Percentiles rank a stretch among this genome's conserved stretches.
These are phyloP conservation scores for Hydrolagus affinis DNA, from an alignment of 2,113 vertebrate genomes.

Conservation along the genomic window DNA sequence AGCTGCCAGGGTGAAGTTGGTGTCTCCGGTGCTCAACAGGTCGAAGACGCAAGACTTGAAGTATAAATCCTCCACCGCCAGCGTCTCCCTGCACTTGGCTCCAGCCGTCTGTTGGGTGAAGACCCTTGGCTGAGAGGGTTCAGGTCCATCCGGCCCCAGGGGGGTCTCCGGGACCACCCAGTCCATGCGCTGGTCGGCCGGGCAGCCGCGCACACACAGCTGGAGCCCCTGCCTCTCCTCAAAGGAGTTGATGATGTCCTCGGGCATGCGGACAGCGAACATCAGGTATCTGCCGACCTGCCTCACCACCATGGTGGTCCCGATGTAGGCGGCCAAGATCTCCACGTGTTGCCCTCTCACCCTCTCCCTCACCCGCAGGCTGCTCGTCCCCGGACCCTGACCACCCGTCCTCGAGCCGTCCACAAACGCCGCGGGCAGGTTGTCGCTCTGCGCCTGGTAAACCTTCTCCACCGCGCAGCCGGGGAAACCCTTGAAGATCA, in stretches of 20 bases:
- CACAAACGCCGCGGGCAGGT: constrained; percentile 80
- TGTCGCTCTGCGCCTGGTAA: constrained; percentile 87
- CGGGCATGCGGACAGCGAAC: constrained; percentile 87
- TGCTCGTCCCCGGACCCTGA: constrained; percentile 77
- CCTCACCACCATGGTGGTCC: constrained; percentile 88
- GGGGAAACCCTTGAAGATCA: constrained; percentile 97
- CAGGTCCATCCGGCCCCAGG: constrained; percentile 36
- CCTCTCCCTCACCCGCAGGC: constrained; percentile 82
- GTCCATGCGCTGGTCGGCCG: constrained; percentile 81
- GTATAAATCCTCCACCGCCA: constrained; percentile 91
- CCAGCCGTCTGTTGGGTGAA: constrained; percentile 76
- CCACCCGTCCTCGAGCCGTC: constrained; percentile 92
- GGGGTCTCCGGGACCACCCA: constrained; percentile 62
- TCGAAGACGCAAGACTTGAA: constrained; percentile 95
- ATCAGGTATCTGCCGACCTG: constrained; percentile 92
- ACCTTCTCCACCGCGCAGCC: constrained; percentile 93
- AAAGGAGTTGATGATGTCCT: constrained; percentile 80
- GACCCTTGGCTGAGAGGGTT: neutral
- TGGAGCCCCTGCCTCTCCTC: constrained; percentile 90
- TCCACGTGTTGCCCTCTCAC: constrained; percentile 86
- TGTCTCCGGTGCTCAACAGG: constrained; percentile 84
- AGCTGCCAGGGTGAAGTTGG: constrained; percentile 95
- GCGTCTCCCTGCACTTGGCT: constrained; percentile 83
- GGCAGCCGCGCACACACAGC: constrained; percentile 87
- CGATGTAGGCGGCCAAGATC: constrained; percentile 91